Evolutionary conservation across 2,797 vertebrate genomes (phyloP).

Genomic region (Leptoclinus maculatus): DNA sequence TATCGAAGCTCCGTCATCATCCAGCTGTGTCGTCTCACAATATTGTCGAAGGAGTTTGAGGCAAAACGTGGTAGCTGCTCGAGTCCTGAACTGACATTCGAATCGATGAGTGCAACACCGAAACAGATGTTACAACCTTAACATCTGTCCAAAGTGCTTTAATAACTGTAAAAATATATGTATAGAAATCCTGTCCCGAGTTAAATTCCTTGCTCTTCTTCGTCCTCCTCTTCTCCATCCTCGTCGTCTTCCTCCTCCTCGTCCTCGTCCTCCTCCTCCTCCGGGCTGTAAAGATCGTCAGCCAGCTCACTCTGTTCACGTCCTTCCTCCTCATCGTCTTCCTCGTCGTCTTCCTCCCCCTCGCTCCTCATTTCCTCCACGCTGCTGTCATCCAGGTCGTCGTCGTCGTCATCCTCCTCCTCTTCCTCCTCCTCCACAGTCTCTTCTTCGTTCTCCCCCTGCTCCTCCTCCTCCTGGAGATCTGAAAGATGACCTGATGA

Average conservation of each 20-base stretch:
- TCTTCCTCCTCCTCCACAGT: constrained; percentile 58
- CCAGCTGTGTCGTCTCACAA: neutral
- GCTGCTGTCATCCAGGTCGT: constrained; percentile 69
- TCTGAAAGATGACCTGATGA: constrained; percentile 60
- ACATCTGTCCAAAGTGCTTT: constrained; percentile 45
- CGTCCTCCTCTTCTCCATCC: constrained; percentile 35
- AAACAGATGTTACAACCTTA: neutral
- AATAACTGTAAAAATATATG: constrained; percentile 20
- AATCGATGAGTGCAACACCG: neutral
- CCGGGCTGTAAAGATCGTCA: constrained; percentile 64
- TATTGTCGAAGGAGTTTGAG: constrained; percentile 19
- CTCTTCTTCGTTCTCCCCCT: constrained; percentile 65
- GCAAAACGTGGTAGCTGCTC: constrained; percentile 37
- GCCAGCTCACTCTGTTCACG: constrained; percentile 43
- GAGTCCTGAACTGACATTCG: constrained; percentile 40
- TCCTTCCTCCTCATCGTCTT: constrained; percentile 60
- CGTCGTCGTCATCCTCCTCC: constrained; percentile 58
- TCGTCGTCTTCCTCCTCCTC: constrained; percentile 53
- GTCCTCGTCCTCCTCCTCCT: constrained; percentile 63
- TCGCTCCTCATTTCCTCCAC: constrained; percentile 78
- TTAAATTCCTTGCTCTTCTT: constrained; percentile 48
- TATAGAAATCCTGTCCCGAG: neutral
- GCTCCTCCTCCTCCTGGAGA: constrained; percentile 61
- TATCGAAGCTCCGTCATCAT: neutral
- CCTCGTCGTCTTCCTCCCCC: constrained; percentile 71